Evolutionary conservation across 2,888 invertebrate genomes (phyloP), one percentile per base, ranked within the genome.

Genomic region (Chydorus sphaericus): DNA sequence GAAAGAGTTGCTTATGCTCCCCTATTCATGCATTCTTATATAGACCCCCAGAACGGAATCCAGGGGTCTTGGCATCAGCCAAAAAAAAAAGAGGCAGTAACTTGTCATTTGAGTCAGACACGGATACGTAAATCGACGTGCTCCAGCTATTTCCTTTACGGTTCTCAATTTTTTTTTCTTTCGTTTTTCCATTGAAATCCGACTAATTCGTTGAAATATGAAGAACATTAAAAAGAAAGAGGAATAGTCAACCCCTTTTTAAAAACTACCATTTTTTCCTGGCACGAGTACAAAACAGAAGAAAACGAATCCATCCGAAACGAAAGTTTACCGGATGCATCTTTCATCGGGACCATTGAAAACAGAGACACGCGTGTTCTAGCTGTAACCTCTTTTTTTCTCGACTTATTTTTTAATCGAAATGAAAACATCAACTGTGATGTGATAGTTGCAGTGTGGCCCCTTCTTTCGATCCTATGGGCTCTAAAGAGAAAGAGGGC

Each of bases 401-500:
- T n/a, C n/a, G n/a, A n/a, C n/a, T n/a, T n/a, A n/a, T n/a, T n/a
- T n/a, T n/a, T n/a, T n/a, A n/a, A n/a, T n/a, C n/a, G n/a, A n/a
- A n/a, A n/a, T n/a, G n/a, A 44, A 44, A 44, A 44, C 44, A 44
- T 44, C 44, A 44, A 44, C 44, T 44, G 44, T 28, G 44, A 44
- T 28, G 44, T 23, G 44, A 44, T 44, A 44, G 23, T 44, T 44
- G 26, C 44, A 44, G 44, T 39, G 14, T 39, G 39, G 51, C 51
- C 52, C n/a, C n/a, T n/a, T n/a, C n/a, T n/a, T n/a, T n/a, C n/a
- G n/a, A n/a, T n/a, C n/a, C n/a, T n/a, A n/a, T n/a, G n/a, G n/a
- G n/a, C n/a, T n/a, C n/a, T n/a, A n/a, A n/a, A n/a, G n/a, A n/a
- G 51, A 28, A 23, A 54, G 55, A 57, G 44, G 52, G 55, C 26